Percentiles rank a stretch among this genome's conserved stretches.
Conservation (phyloP, 2,113 vertebrate genomes). For the Ceyx cyanopectus region DNA sequence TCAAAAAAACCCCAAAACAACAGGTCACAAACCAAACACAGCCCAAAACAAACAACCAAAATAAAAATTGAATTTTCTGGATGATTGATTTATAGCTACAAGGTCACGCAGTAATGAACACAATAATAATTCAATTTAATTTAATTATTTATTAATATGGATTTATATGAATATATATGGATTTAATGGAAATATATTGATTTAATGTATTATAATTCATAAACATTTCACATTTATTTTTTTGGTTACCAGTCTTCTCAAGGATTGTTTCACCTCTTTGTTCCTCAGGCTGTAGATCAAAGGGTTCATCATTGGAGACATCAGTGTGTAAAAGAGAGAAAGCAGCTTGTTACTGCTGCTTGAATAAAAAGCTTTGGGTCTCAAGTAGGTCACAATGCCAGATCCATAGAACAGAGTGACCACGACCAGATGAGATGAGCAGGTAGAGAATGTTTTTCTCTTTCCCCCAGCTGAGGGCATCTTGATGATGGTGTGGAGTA, state of each 20-base stretch:
- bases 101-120: background rate
- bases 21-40: background rate
- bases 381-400: background rate
- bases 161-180: too few species aligned
- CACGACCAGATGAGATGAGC: background rate
- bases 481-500: background rate
- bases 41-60: background rate
- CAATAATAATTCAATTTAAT: background rate
- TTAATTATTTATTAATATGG: too few species aligned
- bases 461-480: background rate
- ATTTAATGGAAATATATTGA: too few species aligned
- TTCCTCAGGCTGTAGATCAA: background rate
- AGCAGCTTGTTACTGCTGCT: background rate
- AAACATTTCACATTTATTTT: background rate
- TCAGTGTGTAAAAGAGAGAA: background rate
- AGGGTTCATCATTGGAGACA: background rate
- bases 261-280: background rate
- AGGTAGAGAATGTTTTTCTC: background rate
- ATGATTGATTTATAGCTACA: background rate
- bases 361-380: background rate
- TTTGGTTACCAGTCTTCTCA: background rate
- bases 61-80: background rate
- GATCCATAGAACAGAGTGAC: background rate
- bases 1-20: background rate
- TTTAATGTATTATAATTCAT: background rate